Conservation (phyloP, 2,888 invertebrate genomes). For the Lithosia quadra region DNA sequence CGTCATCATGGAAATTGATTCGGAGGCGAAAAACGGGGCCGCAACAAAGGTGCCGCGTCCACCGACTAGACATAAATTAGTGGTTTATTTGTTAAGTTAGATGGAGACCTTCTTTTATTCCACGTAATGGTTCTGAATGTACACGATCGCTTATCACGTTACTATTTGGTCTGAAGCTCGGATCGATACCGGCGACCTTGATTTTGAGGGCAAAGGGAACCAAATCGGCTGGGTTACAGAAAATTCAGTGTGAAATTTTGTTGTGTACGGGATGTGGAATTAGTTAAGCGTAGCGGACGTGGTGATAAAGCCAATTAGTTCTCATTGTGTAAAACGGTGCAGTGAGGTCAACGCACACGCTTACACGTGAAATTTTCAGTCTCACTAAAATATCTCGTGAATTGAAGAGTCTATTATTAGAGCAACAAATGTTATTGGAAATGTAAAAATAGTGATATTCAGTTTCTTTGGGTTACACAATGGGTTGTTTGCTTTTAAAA, state of each 20-base stretch:
- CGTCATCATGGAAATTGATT: constrained; percentile 84
- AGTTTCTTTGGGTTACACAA: constrained; percentile 48
- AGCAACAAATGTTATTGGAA: constrained; percentile 45
- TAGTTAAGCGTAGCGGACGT: constrained; percentile 48
- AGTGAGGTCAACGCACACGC: constrained; percentile 46
- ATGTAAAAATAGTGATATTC: constrained; percentile 50
- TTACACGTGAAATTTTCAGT: constrained; percentile 34
- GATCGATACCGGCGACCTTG: constrained; percentile 50
- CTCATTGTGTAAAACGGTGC: constrained; percentile 49
- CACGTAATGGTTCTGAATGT: constrained; percentile 59
- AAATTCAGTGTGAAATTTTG: constrained; percentile 33
- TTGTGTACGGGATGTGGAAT: constrained; percentile 26
- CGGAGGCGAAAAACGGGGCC: constrained; percentile 81
- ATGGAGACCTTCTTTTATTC: constrained; percentile 66
- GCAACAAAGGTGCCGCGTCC: constrained; percentile 77
- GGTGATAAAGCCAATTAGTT: constrained; percentile 57
- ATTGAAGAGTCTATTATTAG: constrained; percentile 42
- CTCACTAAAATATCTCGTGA: constrained; percentile 43
- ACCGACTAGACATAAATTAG: constrained; percentile 77
- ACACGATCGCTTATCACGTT: constrained; percentile 62
- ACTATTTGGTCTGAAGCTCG: constrained; percentile 55
- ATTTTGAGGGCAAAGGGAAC: constrained; percentile 36
- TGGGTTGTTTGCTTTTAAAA: constrained; percentile 42
- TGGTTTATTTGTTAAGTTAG: constrained; percentile 72
- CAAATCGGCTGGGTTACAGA: constrained; percentile 26